Conservation (phyloP, 64 coral and sea anemone species). For the Trachythela sp. region DNA sequence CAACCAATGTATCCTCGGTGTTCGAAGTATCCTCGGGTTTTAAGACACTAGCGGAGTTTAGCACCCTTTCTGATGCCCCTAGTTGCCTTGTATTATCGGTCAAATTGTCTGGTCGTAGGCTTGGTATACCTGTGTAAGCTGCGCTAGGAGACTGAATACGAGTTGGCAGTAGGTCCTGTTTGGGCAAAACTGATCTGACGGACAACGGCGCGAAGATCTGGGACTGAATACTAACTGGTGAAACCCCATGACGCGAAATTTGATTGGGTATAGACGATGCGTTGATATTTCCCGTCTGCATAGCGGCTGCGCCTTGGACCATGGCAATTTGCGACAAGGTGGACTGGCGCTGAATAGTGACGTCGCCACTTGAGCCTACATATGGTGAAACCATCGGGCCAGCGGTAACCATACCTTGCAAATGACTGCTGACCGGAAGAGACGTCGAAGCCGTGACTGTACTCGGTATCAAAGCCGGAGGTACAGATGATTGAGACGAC, state of each 20-base stretch:
- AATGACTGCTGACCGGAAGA: background rate
- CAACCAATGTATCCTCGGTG: conserved; percentile 3
- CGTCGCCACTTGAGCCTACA: background rate
- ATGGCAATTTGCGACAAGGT: background rate
- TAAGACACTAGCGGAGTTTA: background rate
- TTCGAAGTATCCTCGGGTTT: background rate
- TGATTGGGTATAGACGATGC: background rate
- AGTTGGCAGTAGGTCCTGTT: background rate
- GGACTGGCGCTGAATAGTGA: background rate
- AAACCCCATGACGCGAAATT: background rate
- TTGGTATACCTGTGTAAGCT: background rate
- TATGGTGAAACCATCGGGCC: background rate
- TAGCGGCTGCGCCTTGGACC: background rate
- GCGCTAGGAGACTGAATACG: background rate
- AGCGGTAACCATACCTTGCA: background rate
- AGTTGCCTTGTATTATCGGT: background rate
- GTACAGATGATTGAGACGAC: background rate
- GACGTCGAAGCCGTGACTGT: background rate
- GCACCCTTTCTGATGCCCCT: background rate
- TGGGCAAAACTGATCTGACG: background rate
- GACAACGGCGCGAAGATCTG: background rate
- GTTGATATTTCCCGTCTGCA: background rate
- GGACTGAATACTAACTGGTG: background rate
- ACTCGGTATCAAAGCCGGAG: background rate
- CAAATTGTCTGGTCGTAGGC: background rate